Conservation (phyloP, 2,888 invertebrate genomes). For the Phoronis australis region DNA sequence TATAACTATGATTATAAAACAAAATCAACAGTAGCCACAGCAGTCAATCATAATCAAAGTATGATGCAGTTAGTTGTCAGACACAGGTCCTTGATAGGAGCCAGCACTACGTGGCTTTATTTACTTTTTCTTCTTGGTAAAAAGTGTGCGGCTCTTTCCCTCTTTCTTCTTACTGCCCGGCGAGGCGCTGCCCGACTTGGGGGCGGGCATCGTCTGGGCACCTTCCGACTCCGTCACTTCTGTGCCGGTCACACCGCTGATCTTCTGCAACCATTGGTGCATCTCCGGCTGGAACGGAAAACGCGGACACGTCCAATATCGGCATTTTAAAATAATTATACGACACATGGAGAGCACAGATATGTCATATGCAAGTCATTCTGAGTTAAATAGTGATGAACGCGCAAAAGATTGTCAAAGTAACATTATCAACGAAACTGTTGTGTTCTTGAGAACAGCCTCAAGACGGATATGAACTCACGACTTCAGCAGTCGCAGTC, state of each 20-base stretch:
- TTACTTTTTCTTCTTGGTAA: slow-evolving; percentile 93
- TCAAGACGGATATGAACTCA: too few relatives aligned
- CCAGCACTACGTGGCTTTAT: slow-evolving; percentile 1
- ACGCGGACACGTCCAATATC: background rate
- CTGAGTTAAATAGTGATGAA: too few relatives aligned
- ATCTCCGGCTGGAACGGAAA: slow-evolving; percentile 69
- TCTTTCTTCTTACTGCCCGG: slow-evolving; percentile 62
- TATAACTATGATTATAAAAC: too few relatives aligned
- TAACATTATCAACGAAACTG: background rate
- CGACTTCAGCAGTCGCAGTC: too few relatives aligned
- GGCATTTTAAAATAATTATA: background rate
- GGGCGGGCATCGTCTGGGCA: slow-evolving; percentile 88
- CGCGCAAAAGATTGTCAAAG: too few relatives aligned
- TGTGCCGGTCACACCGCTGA: slow-evolving; percentile 71
- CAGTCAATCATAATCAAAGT: too few relatives aligned
- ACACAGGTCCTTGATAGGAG: too few relatives aligned
- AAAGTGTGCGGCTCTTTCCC: slow-evolving; percentile 93
- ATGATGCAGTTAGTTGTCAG: too few relatives aligned
- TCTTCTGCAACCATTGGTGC: slow-evolving; percentile 81
- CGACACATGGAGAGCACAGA: background rate
- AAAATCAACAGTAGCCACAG: too few relatives aligned
- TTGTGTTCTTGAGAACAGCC: background rate
- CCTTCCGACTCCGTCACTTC: slow-evolving; percentile 59
- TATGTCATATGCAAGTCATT: too few relatives aligned
- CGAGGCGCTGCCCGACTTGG: slow-evolving; percentile 18